Evolutionary conservation across 2,888 invertebrate species (phyloP).

Genomic region (Helobdella robusta): DNA sequence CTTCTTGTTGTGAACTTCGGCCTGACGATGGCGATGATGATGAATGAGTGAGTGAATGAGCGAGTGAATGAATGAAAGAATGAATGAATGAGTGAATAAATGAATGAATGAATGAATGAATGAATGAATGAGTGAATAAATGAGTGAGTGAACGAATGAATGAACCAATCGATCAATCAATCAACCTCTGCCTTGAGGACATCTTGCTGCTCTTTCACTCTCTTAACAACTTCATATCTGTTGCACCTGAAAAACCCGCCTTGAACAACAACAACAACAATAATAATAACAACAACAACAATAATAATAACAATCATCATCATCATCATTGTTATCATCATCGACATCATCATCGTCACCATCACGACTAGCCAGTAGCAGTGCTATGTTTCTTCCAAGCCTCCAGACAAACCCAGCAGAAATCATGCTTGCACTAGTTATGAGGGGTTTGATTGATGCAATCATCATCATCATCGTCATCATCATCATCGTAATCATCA

Average conservation of each 20-base stretch:
- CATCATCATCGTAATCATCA: conserved; percentile 15
- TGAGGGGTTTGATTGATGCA: background rate
- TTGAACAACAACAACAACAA: background rate
- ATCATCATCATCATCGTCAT: background rate
- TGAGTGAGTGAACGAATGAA: no score
- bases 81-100: no score
- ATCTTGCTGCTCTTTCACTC: conserved; percentile 58
- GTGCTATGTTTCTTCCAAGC: conserved; percentile 64
- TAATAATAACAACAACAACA: background rate
- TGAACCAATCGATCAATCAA: background rate
- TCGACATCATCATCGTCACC: no score
- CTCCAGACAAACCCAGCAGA: conserved; percentile 65
- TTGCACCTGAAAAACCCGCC: conserved; percentile 60
- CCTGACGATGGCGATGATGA: no score
- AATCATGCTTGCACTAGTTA: conserved; percentile 61
- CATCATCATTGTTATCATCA: background rate
- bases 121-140: no score
- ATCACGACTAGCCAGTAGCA: conserved; percentile 59
- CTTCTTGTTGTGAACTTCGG: conserved; percentile 55
- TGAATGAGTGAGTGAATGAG: no score
- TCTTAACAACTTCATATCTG: conserved; percentile 59
- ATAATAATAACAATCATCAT: no score
- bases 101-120: no score
- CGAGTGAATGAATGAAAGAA: no score
- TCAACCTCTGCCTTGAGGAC: conserved; percentile 54